Conservation (phyloP, 2,888 invertebrate species). For the Artemia sinica region DNA sequence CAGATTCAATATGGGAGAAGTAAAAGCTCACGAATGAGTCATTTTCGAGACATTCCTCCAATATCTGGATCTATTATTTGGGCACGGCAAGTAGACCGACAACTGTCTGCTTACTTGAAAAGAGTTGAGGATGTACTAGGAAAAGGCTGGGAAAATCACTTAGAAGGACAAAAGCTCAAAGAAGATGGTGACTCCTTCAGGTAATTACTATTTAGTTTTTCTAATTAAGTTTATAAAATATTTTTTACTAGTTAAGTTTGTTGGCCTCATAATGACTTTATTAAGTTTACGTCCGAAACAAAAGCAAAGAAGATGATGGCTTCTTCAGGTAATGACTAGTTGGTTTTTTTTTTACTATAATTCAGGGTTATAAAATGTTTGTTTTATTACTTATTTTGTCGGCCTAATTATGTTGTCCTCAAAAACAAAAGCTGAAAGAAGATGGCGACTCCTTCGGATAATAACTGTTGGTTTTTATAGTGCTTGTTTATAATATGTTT, state of each 20-base stretch:
- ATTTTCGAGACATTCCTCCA: conserved; percentile 82
- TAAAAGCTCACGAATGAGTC: conserved; percentile 76
- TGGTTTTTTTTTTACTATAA: no score
- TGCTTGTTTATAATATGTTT: no score
- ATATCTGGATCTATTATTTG: conserved; percentile 96
- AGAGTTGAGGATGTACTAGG: conserved; percentile 96
- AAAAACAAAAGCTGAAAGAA: conserved; percentile 67
- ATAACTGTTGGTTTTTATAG: no score
- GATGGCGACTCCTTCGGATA: conserved; percentile 63
- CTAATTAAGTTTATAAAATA: no score
- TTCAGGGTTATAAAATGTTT: no score
- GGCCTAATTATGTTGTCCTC: no score
- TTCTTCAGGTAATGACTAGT: conserved; percentile 46
- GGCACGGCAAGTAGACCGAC: conserved; percentile 96
- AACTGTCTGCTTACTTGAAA: conserved; percentile 83
- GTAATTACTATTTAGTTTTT: not conserved
- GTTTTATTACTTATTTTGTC: no score
- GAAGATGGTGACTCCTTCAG: conserved; percentile 89
- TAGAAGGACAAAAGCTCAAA: conserved; percentile 92
- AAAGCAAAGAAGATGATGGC: conserved; percentile 89
- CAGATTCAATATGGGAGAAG: conserved; percentile 87
- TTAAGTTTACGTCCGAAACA: conserved; percentile 35
- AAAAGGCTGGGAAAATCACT: conserved; percentile 98
- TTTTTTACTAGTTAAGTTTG: no score
- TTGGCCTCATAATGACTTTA: no score